Base-by-base conservation (phyloP, 1,140 invertebrate species). In the Tetragnatha versicolor region DNA sequence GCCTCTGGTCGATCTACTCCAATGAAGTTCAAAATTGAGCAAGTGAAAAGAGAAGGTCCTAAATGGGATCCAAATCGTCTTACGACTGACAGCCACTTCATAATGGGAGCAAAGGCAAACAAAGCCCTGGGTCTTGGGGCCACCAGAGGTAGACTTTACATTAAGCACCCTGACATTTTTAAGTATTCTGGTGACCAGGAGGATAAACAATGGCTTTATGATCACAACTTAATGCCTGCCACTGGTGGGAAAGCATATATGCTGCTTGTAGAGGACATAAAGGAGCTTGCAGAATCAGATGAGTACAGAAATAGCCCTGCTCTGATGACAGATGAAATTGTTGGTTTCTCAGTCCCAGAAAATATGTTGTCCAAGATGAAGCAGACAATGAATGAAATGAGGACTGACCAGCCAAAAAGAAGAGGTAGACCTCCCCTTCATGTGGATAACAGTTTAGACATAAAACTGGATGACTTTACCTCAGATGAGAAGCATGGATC, bases 171-270 rank as follows among this genome's bases (percentile, higher is more conserved):
- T 37, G 91, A 92, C 33, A 81, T 94, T 17, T 90, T 92, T 60
- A 89, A 88, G 83, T 94, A 94, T 86, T 90, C 90, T 66, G 92
- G 92, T 49, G 93, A 94, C 83, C 90, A 90, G 77, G 91, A 93
- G 82, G 93, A 94, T 82, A 93, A 93, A 84, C 91, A 93, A 83
- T 94, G 93, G 93, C 88, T 94, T 29, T 89, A 90, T 60, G 91
- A 90, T 79, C 90, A 93, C 81, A 91, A 92, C 83, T 85, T 92
- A 70, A 92, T 93, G 84, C 91, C 92, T 82, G 90, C 91, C 42
- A 91, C 91, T 66, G 92, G 92, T 14, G 92, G 92, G 7, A 92
- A 92, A 86, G 91, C 92, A 33, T 93, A 93, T 82, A 89, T 94
- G 78, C 89, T 94, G 88, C 86, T 94, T n/a, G 87, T 93, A 69